Base-by-base conservation (phyloP, 2,888 invertebrate genomes). In the Mimas tiliae region DNA sequence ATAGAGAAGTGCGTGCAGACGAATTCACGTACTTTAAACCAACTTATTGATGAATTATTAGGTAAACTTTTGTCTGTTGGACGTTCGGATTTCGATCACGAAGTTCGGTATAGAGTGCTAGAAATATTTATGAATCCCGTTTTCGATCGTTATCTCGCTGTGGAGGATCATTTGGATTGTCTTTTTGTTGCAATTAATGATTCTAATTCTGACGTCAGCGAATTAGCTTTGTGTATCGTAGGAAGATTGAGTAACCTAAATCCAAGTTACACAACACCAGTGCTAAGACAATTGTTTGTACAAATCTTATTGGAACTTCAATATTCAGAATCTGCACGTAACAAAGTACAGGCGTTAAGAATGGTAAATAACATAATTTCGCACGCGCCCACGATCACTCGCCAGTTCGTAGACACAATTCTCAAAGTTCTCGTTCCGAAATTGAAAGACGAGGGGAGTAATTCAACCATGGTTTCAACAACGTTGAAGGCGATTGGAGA, bases 261-360 rank as follows among this genome's bases (percentile, higher is more conserved):
- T 93, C 99, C 99, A 0, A 99, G 99, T 0, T 99, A 99, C 83
- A 98, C 99, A 1, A 98, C 99, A 95, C 99, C 99, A 0, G 97
- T 98, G 45, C 94, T 99, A 42, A 94, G 99, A 42, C 98, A 98
- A 85, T 96, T 98, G 14, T 95, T 99, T 67, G 97, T 99, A 16
- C 96, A 99, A 94, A 95, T 99, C 69, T 91, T 99, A 52, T 98
- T 98, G 21, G 99, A 99, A 85, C 87, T 99, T 69, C 98, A 99
- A 80, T 97, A 98, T 90, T 98, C 98, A 45, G 99, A 99, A 62
- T 97, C 98, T 83, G 97, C 98, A 14, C 95, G 98, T 52, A 98
- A 98, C 85, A 99, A 99, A 87, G 99, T 99, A 85, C 99, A 99
- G 84, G 97, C 98, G 52, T 97, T 99, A 0, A 95, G 97, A 73